A percentile compares a stretch with the other conserved stretches of the same genome.
Conservation (phyloP, 1,140 invertebrate species). For the Rhagoletis pomonella region DNA sequence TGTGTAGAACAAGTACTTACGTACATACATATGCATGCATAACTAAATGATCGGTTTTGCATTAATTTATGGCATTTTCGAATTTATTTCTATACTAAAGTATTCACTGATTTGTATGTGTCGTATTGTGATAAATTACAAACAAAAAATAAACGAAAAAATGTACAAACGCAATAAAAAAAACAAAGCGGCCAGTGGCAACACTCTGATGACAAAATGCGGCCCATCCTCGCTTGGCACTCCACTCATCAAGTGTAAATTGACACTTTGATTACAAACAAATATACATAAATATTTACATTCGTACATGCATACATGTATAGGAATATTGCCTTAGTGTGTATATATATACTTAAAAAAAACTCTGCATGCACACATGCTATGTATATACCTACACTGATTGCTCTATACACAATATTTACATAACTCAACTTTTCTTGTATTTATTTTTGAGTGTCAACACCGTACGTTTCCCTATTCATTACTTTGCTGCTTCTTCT, state of each 20-base stretch:
- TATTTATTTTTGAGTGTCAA: constrained; percentile 31
- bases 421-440: background rate
- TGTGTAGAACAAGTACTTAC: background rate
- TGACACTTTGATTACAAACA: background rate
- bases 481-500: background rate
- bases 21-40: background rate
- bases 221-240: background rate
- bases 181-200: background rate
- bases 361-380: too few relatives aligned
- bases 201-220: background rate
- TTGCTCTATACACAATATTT: background rate
- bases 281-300: background rate
- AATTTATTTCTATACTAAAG: constrained; percentile 15
- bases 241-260: background rate
- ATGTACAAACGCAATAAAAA: background rate
- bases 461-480: background rate
- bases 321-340: too few relatives aligned
- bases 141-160: background rate
- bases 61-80: constrained; percentile 14
- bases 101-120: constrained; percentile 6
- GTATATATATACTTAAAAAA: too few relatives aligned
- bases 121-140: background rate
- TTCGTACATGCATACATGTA: background rate
- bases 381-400: too few relatives aligned
- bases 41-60: background rate